Evolutionary conservation across 2,113 vertebrate genomes (phyloP).

Genomic region (Gila orcuttii): DNA sequence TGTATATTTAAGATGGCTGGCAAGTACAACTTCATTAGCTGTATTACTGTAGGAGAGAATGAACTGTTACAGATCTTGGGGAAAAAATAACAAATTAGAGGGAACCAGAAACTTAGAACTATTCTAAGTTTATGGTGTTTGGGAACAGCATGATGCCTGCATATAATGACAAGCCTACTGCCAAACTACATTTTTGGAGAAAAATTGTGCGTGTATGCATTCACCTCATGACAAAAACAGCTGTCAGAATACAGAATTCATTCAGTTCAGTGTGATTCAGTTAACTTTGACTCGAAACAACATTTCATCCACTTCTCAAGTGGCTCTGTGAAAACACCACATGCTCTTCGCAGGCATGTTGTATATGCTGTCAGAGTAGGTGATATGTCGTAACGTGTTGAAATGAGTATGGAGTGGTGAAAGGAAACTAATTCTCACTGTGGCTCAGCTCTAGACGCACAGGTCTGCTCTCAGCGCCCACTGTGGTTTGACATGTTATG

Average conservation of each 20-base stretch:
- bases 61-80: background rate
- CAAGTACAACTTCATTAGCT: slow-evolving; percentile 31
- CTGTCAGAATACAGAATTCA: slow-evolving; percentile 8
- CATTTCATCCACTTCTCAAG: slow-evolving; percentile 13
- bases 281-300: slow-evolving; percentile 5
- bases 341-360: background rate
- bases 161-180: background rate
- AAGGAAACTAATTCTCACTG: slow-evolving; percentile 30
- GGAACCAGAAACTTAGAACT: background rate
- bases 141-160: background rate
- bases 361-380: slow-evolving; percentile 1
- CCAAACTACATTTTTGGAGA: slow-evolving; percentile 2
- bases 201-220: background rate
- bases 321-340: background rate
- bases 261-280: background rate
- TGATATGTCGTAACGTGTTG: slow-evolving; percentile 17
- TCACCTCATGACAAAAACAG: slow-evolving; percentile 11
- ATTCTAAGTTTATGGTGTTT: slow-evolving; percentile 3
- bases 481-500: slow-evolving; percentile 9
- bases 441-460: background rate
- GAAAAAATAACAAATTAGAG: background rate
- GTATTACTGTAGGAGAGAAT: background rate
- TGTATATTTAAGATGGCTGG: slow-evolving; percentile 19
- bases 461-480: background rate
- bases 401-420: slow-evolving; percentile 7